Evolutionary conservation across 2,797 vertebrate genomes (phyloP).

Genomic region (Pseudotriccus pelzelni): DNA sequence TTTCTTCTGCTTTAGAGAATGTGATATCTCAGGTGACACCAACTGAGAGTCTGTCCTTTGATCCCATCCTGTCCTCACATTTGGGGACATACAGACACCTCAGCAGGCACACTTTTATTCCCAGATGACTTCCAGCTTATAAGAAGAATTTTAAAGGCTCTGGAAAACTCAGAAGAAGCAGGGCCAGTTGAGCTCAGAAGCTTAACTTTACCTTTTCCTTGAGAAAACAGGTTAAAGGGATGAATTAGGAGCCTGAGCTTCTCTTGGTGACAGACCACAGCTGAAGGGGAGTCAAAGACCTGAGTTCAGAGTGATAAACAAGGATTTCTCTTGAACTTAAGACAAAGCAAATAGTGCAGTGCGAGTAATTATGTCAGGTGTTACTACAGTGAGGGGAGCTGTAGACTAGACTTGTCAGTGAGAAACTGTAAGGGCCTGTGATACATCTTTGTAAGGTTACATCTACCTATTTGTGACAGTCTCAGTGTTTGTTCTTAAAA

Average conservation of each 20-base stretch:
- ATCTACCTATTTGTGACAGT: background rate
- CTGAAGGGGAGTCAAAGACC: background rate
- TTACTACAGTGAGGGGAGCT: background rate
- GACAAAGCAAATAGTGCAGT: background rate
- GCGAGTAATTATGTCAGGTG: background rate
- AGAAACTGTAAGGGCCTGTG: background rate
- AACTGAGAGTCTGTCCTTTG: background rate
- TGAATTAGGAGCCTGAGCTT: background rate
- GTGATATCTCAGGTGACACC: background rate
- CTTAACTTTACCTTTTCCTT: background rate
- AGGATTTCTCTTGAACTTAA: background rate
- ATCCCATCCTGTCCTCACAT: background rate
- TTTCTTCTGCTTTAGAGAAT: background rate
- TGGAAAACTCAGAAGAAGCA: background rate
- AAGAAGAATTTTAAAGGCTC: background rate
- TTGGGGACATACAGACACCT: background rate
- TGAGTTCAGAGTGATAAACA: background rate
- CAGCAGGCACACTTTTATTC: background rate
- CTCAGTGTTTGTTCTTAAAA: background rate
- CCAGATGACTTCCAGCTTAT: background rate
- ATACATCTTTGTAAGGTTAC: background rate
- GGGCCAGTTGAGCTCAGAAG: background rate
- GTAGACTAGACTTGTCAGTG: background rate
- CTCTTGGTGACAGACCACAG: background rate
- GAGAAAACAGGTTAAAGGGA: background rate